phyloP scores from a whole-genome alignment of 2,113 vertebrate species.

The Albula glossodonta region DNA sequence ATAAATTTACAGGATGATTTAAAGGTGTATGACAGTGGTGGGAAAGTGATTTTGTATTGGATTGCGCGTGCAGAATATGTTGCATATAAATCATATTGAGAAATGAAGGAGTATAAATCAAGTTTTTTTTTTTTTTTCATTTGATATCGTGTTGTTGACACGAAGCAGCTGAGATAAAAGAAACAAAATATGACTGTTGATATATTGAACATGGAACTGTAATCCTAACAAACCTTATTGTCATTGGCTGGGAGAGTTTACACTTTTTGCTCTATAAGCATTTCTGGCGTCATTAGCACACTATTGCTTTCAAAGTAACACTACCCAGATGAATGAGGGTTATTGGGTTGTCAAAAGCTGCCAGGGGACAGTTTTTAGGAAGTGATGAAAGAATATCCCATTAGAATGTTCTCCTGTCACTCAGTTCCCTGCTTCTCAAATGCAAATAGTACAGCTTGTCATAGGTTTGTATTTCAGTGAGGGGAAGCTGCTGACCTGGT shows the following conservation, averaged over 20 bases:
- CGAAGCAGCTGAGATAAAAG: not conserved
- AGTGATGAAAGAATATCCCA: constrained; percentile 31
- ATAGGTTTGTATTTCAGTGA: not conserved
- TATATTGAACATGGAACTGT: not conserved
- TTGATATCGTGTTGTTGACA: constrained; percentile 19
- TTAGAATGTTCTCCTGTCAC: not conserved
- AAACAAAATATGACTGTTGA: not conserved
- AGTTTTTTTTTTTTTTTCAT: constrained; percentile 42
- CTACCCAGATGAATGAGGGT: not conserved
- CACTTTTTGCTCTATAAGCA: not conserved
- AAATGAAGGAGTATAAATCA: constrained; percentile 55
- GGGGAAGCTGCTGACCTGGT: not conserved
- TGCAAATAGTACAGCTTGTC: not conserved
- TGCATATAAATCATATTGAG: constrained; percentile 50
- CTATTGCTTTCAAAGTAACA: not conserved
- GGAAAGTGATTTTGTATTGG: constrained; percentile 48
- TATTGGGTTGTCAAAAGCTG: constrained; percentile 8
- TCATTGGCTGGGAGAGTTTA: not conserved
- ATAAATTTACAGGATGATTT: constrained; percentile 33
- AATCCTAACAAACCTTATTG: not conserved
- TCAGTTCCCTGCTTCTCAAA: not conserved
- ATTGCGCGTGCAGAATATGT: constrained; percentile 43
- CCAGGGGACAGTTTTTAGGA: constrained; percentile 25
- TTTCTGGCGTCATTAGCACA: not conserved
- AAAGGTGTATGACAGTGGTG: constrained; percentile 34